Conservation (phyloP, 1,140 invertebrate species). For the silkworm (Bombyx mori) region ASM3026992v2 NC_085118.1:8805001-8805500, state of each 20-base stretch:
- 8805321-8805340: not conserved
- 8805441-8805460: not conserved
- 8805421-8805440: not conserved
- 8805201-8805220: not conserved
- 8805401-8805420: not conserved
- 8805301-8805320: not conserved
- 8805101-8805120: too few relatives aligned
- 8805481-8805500: slow-evolving; percentile 31
- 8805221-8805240: not conserved
- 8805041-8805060: slow-evolving; percentile 10
- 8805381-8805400: not conserved
- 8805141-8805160: too few relatives aligned
- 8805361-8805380: too few relatives aligned
- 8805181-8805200: not conserved
- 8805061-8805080: slow-evolving; percentile 4
- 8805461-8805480: slow-evolving; percentile 15
- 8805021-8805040: slow-evolving; percentile 10
- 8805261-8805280: not conserved
- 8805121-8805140: too few relatives aligned
- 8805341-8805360: not conserved
- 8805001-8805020: slow-evolving; percentile 9
- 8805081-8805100: too few relatives aligned
- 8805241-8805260: not conserved
- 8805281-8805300: not conserved
- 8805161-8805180: too few relatives aligned